phyloP scores from a whole-genome alignment of 64 coral and sea anemone species.

The Cladopsammia gracilis region DNA sequence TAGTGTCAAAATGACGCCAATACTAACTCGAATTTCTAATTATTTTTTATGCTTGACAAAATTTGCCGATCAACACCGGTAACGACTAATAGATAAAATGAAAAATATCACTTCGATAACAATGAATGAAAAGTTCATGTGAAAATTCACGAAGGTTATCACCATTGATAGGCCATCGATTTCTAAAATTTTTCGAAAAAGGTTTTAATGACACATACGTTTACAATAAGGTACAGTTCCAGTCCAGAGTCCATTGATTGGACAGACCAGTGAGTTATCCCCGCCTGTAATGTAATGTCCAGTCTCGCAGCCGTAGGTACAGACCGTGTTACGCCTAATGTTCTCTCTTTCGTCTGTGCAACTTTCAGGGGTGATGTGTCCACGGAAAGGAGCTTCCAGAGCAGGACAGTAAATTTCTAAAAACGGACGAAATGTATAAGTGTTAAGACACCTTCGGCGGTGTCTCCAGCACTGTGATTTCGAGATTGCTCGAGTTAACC shows the following conservation, averaged over 20 bases:
- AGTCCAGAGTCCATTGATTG: conserved; percentile 85
- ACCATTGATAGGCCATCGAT: too few relatives aligned
- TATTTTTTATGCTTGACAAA: too few relatives aligned
- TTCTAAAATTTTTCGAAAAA: neutral
- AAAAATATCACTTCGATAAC: too few relatives aligned
- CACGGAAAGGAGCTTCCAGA: conserved; percentile 90
- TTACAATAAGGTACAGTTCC: conserved; percentile 83
- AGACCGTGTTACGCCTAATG: conserved; percentile 85
- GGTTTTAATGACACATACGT: conserved; percentile 64
- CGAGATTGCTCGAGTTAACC: too few relatives aligned
- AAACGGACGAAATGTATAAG: neutral
- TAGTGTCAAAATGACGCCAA: too few relatives aligned
- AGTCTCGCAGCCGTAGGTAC: conserved; percentile 78
- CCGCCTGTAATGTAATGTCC: conserved; percentile 76
- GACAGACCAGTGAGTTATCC: conserved; percentile 65
- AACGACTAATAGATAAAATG: too few relatives aligned
- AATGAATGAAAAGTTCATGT: too few relatives aligned
- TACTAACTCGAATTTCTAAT: too few relatives aligned
- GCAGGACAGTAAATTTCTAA: conserved; percentile 97
- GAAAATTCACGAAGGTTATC: too few relatives aligned
- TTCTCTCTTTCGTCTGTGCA: conserved; percentile 85
- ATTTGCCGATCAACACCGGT: too few relatives aligned
- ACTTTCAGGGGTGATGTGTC: conserved; percentile 48
- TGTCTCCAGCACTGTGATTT: too few relatives aligned
- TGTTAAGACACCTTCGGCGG: neutral